phyloP scores from a whole-genome alignment of 1,140 invertebrate genomes.

The Bombus turneri region DNA sequence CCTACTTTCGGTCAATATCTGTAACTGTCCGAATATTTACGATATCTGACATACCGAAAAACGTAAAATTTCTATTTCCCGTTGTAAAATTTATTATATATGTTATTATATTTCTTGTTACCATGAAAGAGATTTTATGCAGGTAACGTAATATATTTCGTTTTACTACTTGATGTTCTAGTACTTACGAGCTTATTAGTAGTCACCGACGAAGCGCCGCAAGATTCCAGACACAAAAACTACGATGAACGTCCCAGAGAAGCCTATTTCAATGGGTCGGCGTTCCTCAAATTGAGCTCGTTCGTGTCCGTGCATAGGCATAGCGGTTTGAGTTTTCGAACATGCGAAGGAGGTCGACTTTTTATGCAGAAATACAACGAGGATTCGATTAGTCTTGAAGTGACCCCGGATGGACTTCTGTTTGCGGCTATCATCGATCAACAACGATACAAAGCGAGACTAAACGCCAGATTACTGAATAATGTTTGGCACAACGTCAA shows the following conservation, averaged over 20 bases:
- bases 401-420: constrained; percentile 86
- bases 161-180: constrained; percentile 54
- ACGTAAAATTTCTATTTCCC: not conserved
- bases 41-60: too few species aligned
- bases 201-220: constrained; percentile 63
- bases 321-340: constrained; percentile 90
- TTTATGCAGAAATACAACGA: constrained; percentile 88
- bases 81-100: not conserved
- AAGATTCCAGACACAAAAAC: constrained; percentile 60
- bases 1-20: not conserved
- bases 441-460: constrained; percentile 84
- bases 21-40: too few species aligned
- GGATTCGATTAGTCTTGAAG: constrained; percentile 86
- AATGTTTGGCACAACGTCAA: constrained; percentile 92
- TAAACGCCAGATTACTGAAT: constrained; percentile 88
- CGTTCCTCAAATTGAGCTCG: constrained; percentile 87
- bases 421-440: constrained; percentile 84
- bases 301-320: constrained; percentile 89
- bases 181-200: constrained; percentile 70
- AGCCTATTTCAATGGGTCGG: constrained; percentile 91
- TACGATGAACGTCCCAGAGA: constrained; percentile 84
- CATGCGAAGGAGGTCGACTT: constrained; percentile 89
- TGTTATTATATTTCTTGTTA: too few species aligned
- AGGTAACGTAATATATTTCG: not conserved
- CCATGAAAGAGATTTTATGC: accelerated